Base-by-base conservation (phyloP, 2,797 vertebrate species). In the Euthynnus affinis region DNA sequence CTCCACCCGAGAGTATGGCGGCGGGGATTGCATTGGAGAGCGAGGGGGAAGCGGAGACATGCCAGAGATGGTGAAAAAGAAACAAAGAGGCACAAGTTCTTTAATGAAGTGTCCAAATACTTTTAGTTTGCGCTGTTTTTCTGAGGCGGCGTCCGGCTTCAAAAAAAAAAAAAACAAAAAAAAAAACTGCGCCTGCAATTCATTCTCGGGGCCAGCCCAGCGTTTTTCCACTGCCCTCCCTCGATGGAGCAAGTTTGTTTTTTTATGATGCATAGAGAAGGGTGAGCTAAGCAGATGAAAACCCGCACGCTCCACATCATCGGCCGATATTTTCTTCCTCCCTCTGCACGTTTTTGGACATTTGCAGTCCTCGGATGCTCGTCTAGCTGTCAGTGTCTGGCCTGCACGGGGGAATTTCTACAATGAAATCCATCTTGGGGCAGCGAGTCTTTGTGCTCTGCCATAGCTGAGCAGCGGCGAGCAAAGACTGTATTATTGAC, bases 1-100 rank as follows among this genome's bases (percentile, higher is more conserved):
- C 94, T 94, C 94, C 94, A 91, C 93, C 95, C 94, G 95, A 94
- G 91, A 95, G 94, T 94, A 96, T 95, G 96, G 94, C 94, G 94
- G 89, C 89, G 75, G 85, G 86, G 88, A 72, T 83, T 66, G 92
- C 86, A 49, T 79, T 48, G 91, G 90, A 82, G 85, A 88, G 88
- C 90, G 88, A 84, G 70, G 87, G 81, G 89, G 88, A 78, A 51
- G 77, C 78, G 76, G 81, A 88, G 90, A 81, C 82, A 76, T 65
- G 80, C 83, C 75, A 63, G 90, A 89, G 85, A 89, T 82, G 90
- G 83, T 92, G 85, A 91, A 86, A 61, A 79, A 63, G 83, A 86
- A 85, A 87, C 88, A 88, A 92, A 89, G 87, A 86, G 72, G 59
- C 66, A 53, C 84, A 73, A 90, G 73, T 90, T 88, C 22, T 68